phyloP scores from a whole-genome alignment of 2,888 invertebrate genomes.

The Dynastes hyllus region DNA sequence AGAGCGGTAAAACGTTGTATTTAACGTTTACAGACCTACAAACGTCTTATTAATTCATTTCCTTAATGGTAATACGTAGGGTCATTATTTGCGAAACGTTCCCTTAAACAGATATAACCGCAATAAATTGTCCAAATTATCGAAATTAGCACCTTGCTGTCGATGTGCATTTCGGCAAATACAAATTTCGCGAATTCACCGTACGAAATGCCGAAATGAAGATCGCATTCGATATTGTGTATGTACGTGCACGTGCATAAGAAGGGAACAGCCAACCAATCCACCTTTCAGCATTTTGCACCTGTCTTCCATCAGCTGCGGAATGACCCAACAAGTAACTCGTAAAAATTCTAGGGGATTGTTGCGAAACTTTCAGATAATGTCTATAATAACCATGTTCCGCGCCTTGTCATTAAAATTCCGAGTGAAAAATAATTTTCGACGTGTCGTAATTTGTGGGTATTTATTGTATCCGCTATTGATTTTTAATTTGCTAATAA shows the following conservation, averaged over 20 bases:
- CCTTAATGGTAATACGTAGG: constrained; percentile 28
- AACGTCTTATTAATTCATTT: constrained; percentile 38
- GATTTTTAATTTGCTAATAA: constrained; percentile 31
- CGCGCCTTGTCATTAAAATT: constrained; percentile 36
- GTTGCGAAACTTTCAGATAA: constrained; percentile 33
- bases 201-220: constrained; percentile 5
- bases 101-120: constrained; percentile 29
- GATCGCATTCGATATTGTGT: background rate
- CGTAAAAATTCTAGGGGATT: constrained; percentile 39
- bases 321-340: constrained; percentile 44
- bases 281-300: constrained; percentile 53
- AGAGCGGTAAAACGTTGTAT: constrained; percentile 3
- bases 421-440: constrained; percentile 28
- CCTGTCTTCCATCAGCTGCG: constrained; percentile 54
- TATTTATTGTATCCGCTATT: constrained; percentile 14
- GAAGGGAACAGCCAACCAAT: constrained; percentile 31
- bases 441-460: constrained; percentile 6
- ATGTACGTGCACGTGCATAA: constrained; percentile 31
- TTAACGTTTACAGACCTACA: constrained; percentile 29
- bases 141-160: constrained; percentile 48
- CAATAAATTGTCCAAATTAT: constrained; percentile 50
- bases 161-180: constrained; percentile 32
- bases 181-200: constrained; percentile 30
- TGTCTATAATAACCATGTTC: constrained; percentile 24
- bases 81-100: constrained; percentile 30